Evolutionary conservation across 2,113 vertebrate genomes (phyloP).

Genomic region (Takifugu bimaculatus): DNA sequence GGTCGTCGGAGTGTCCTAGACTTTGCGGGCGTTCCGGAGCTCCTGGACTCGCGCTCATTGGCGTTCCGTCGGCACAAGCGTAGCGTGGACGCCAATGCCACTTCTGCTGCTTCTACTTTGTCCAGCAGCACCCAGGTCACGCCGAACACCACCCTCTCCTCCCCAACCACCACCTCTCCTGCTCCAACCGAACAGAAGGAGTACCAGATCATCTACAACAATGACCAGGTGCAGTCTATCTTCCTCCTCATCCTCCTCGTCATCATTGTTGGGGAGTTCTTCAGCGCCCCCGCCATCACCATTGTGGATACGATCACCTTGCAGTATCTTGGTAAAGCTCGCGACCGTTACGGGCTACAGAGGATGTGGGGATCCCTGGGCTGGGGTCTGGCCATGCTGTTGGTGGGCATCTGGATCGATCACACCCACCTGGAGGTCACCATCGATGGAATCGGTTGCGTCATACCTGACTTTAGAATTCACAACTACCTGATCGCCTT

Average conservation of each 20-base stretch:
- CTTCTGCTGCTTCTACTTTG: rapidly evolving
- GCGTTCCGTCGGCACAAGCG: slow-evolving; percentile 14
- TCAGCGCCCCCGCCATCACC: slow-evolving; percentile 94
- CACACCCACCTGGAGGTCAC: slow-evolving; percentile 77
- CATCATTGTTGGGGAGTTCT: slow-evolving; percentile 95
- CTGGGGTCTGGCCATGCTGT: slow-evolving; percentile 95
- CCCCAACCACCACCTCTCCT: slow-evolving; percentile 18
- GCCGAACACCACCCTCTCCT: slow-evolving; percentile 19
- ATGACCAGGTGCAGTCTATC: slow-evolving; percentile 86
- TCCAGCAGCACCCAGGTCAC: slow-evolving; percentile 9
- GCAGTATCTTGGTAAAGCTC: slow-evolving; percentile 89
- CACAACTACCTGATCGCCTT: slow-evolving; percentile 94
- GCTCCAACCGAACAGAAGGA: slow-evolving; percentile 39
- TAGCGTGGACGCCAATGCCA: slow-evolving; percentile 19
- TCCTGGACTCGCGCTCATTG: not conserved
- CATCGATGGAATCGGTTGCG: slow-evolving; percentile 79
- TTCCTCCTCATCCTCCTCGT: slow-evolving; percentile 93
- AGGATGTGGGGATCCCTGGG: slow-evolving; percentile 98
- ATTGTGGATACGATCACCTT: slow-evolving; percentile 96
- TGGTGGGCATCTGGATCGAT: slow-evolving; percentile 94
- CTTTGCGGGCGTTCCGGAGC: rapidly evolving
- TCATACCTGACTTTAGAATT: slow-evolving; percentile 75
- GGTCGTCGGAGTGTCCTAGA: slow-evolving; percentile 14
- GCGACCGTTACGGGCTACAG: slow-evolving; percentile 94
- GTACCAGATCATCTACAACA: slow-evolving; percentile 62